A percentile compares a stretch with the other conserved stretches of the same genome.
Conservation (phyloP, 2,797 vertebrate genomes). For the Onychomys torridus region DNA sequence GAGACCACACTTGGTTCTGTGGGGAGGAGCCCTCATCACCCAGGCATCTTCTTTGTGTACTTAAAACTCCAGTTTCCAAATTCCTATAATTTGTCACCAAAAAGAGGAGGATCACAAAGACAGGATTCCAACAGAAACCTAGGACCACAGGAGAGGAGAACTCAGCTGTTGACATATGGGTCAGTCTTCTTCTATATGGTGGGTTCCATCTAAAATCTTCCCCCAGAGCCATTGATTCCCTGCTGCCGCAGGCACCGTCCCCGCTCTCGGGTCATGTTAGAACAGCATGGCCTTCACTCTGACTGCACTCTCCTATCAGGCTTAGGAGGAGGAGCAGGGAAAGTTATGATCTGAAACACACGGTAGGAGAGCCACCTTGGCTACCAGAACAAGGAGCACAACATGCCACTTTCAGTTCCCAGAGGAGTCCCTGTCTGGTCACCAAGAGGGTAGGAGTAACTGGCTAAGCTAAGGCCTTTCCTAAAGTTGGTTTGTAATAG, state of each 20-base stretch:
- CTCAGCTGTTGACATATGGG: fast-evolving
- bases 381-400: too few relatives aligned
- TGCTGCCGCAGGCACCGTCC: fast-evolving
- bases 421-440: background rate
- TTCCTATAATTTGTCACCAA: background rate
- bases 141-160: background rate
- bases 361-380: too few relatives aligned
- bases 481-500: background rate
- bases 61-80: background rate
- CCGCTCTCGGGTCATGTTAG: too few relatives aligned
- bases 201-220: background rate
- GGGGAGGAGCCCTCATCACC: fast-evolving
- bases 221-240: background rate
- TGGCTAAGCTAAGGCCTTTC: too few relatives aligned
- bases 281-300: fast-evolving
- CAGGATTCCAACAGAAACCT: too few relatives aligned
- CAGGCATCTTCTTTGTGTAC: background rate
- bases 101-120: background rate
- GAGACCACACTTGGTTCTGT: fast-evolving
- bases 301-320: too few relatives aligned
- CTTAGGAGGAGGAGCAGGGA: background rate
- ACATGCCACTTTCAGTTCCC: fast-evolving
- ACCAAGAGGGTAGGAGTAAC: fast-evolving
- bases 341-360: too few relatives aligned
- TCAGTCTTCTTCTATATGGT: background rate